Conservation (phyloP, 2,797 vertebrate species). For the Pseudomugil gertrudae region DNA sequence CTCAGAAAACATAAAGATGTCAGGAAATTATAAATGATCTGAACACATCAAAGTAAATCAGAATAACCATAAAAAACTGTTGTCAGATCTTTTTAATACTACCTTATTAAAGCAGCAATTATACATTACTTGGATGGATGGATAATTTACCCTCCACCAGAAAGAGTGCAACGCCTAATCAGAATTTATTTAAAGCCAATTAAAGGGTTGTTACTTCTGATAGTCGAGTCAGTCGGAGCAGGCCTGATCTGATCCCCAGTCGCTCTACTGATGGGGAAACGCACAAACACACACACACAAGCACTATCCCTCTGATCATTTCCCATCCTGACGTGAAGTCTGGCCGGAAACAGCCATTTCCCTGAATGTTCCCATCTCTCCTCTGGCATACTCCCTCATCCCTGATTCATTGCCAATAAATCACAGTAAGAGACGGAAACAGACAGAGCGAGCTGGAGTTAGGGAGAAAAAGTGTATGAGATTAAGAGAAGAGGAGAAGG, state of each 20-base stretch:
- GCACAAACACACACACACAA: slow-evolving; percentile 24
- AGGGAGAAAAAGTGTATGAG: slow-evolving; percentile 25
- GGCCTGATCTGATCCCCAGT: slow-evolving; percentile 40
- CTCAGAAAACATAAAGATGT: not conserved
- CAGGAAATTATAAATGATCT: not conserved
- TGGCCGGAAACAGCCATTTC: slow-evolving; percentile 80
- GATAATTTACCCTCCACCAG: slow-evolving; percentile 4
- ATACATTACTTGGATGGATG: slow-evolving; percentile 8
- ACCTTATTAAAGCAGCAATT: not conserved
- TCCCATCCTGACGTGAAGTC: slow-evolving; percentile 75
- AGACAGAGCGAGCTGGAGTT: slow-evolving; percentile 40
- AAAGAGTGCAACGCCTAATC: not conserved
- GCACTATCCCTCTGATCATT: slow-evolving; percentile 60
- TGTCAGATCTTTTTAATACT: not conserved
- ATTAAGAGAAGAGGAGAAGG: slow-evolving; percentile 39
- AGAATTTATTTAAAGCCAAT: slow-evolving; percentile 48
- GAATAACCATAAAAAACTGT: not conserved
- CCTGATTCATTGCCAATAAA: slow-evolving; percentile 80
- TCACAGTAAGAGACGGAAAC: slow-evolving; percentile 54
- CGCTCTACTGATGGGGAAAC: slow-evolving; percentile 40
- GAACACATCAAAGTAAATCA: slow-evolving; percentile 7
- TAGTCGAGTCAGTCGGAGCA: slow-evolving; percentile 30
- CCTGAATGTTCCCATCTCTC: slow-evolving; percentile 76
- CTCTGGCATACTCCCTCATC: slow-evolving; percentile 74
- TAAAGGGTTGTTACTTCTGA: slow-evolving; percentile 36